Conservation (phyloP, 2,888 invertebrate species). For the Himalopsyche anomala region DNA sequence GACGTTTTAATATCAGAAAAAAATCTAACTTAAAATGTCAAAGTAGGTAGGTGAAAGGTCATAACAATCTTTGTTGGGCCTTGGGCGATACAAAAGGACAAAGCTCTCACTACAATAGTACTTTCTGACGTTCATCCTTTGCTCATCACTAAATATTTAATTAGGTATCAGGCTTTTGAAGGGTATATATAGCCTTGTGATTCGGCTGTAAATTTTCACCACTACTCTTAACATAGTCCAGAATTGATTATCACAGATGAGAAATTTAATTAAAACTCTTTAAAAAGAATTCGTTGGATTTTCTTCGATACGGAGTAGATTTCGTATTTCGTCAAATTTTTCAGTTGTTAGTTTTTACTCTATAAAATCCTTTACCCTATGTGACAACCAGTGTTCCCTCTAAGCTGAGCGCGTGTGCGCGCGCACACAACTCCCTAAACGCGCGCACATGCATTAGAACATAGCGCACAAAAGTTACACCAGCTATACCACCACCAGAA, state of each 20-base stretch:
- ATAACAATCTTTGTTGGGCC: background rate
- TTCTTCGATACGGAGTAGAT: background rate
- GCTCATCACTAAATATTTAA: constrained; percentile 11
- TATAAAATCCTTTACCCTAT: too few relatives aligned
- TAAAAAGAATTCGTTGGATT: background rate
- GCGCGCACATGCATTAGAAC: too few relatives aligned
- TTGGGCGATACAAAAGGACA: background rate
- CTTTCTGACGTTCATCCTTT: constrained; percentile 10
- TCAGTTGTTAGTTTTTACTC: background rate
- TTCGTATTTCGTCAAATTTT: background rate
- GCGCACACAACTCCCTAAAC: too few relatives aligned
- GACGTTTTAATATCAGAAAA: background rate
- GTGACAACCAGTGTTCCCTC: too few relatives aligned
- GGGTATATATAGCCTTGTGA: constrained; percentile 2
- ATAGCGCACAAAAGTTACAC: too few relatives aligned
- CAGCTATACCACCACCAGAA: too few relatives aligned
- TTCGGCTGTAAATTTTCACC: background rate
- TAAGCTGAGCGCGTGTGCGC: too few relatives aligned
- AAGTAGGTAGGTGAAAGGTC: background rate
- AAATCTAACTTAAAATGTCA: background rate
- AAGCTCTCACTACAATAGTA: background rate
- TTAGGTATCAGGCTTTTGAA: background rate
- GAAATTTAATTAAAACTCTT: background rate
- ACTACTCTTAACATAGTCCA: background rate
- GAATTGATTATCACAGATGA: background rate